phyloP scores from a whole-genome alignment of 2,113 vertebrate genomes.

The Clarias batrachus region DNA sequence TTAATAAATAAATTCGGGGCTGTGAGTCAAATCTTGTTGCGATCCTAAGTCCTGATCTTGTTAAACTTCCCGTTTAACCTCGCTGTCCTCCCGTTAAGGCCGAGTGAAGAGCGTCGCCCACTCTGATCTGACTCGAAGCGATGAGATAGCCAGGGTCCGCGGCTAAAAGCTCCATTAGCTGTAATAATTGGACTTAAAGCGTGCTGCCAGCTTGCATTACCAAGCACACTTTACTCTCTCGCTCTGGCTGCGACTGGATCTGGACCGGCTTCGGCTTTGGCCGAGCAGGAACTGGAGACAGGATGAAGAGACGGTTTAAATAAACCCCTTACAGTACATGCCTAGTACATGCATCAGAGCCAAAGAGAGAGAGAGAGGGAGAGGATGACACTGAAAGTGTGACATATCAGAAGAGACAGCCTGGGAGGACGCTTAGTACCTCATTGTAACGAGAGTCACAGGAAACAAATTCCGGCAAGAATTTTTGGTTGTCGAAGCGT shows the following conservation, averaged over 20 bases:
- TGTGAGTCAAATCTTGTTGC: no score
- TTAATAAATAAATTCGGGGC: no score
- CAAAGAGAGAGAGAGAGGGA: no score
- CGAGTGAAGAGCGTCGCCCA: neutral
- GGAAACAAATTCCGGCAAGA: no score
- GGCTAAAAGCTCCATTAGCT: slow-evolving; percentile 42
- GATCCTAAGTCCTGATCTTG: neutral
- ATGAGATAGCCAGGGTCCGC: slow-evolving; percentile 19
- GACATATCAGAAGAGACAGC: neutral
- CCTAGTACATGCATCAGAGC: neutral
- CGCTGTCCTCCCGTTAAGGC: neutral
- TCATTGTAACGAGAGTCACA: no score
- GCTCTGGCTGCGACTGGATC: neutral
- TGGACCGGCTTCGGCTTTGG: neutral
- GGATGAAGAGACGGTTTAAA: neutral
- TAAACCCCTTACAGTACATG: no score
- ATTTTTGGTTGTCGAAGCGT: no score
- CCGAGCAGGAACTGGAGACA: neutral
- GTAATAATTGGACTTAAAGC: slow-evolving; percentile 37
- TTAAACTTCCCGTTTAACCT: neutral
- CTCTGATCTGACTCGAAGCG: neutral
- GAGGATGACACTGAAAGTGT: neutral
- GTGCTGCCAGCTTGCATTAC: slow-evolving; percentile 38
- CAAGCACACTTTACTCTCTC: neutral
- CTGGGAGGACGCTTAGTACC: neutral